Evolutionary conservation across 1,140 invertebrate genomes (phyloP), one percentile per base, ranked within the genome.

Genomic region (Ceratina australensis): DNA sequence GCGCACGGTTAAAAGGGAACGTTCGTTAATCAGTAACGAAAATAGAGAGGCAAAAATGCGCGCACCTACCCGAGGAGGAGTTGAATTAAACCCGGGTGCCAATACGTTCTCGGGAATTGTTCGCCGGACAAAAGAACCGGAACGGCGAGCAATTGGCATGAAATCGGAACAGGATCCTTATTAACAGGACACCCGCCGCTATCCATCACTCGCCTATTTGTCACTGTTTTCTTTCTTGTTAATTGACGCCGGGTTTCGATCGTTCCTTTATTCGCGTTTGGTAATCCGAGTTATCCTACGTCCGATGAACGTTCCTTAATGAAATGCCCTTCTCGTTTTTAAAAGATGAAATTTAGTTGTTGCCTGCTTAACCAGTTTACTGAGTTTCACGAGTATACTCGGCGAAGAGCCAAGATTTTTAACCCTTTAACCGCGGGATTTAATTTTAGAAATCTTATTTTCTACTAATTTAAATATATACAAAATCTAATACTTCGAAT

Each of bases 11-110:
- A 10, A 42, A 76, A 76, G 68, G 54, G n/a, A 33, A 22, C 24
- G 42, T 49, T 68, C 73, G 73, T 76, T 60, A 76, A 60, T 75
- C 59, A 67, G 24, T 59, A 50, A 28, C 12, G n/a, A 68, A 68
- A 67, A 60, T 60, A 22, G 54, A 52, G 1, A 12, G 20, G 72
- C 5, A 22, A 60, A 68, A 59, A 60, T 33, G 20, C 12, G 22
- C 60, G 28, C 60, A 60, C 16, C 33, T 42, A 26, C 50, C 54
- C 49, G 64, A 0, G 60, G 10, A 72, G 63, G 60, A 20, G 26
- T 56, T 73, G 49, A 64, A 65, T 64, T 73, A 56, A 26, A 64
- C 3, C 20, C 4, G 60, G 60, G 18, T 33, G 33, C 33, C 33
- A 20, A 52, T 56, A 42, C 50, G 20, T 73, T 56, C 33, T 33